Evolutionary conservation across 2,888 invertebrate genomes (phyloP), one percentile per base, ranked within the genome.

Genomic region (Caenorhabditis sp.): DNA sequence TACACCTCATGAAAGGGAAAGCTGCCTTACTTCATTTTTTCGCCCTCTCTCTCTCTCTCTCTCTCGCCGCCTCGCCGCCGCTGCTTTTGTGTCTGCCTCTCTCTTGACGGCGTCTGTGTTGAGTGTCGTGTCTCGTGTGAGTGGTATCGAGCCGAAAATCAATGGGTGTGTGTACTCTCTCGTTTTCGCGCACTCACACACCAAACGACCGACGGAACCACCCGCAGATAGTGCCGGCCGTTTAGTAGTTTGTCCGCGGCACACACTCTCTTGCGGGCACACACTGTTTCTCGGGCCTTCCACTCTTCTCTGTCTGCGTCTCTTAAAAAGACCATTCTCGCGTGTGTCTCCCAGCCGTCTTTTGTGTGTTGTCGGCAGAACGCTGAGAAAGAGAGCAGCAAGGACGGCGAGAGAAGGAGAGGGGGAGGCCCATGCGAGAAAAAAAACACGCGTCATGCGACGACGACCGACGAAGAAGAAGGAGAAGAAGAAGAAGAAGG

Each of bases 21-120:
- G n/a, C 41, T 24, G 44, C 63, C 75, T 68, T 35, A 75, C 75
- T 75, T 75, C 75, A 75, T 74, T 19, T 47, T 47, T 47, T 47
- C 28, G 44, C 19, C 26, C 16, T 22, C 7, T 31, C 22, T 44
- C 64, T 54, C 56, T n/a, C 22, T 38, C 38, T 38, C 6, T 2
- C 38, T 10, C 26, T 22, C 41, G 68, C 14, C 26, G 24, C 16
- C n/a, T n/a, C n/a, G n/a, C n/a, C n/a, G n/a, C n/a, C n/a, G n/a
- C n/a, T n/a, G n/a, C n/a, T n/a, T 22, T 4, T 41, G 19, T 44
- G 56, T 54, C 47, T n/a, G 10, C 12, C 38, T 38, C 6, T 10
- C 8, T 10, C 38, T n/a, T 28, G 5, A 76, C 26, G 16, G 47
- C 12, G 3, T 61, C 10, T 38, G 38, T 10, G 12, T 38, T 38